Evolutionary conservation across 2,113 vertebrate genomes (phyloP).

Genomic region (Herpailurus yagouaroundi): DNA sequence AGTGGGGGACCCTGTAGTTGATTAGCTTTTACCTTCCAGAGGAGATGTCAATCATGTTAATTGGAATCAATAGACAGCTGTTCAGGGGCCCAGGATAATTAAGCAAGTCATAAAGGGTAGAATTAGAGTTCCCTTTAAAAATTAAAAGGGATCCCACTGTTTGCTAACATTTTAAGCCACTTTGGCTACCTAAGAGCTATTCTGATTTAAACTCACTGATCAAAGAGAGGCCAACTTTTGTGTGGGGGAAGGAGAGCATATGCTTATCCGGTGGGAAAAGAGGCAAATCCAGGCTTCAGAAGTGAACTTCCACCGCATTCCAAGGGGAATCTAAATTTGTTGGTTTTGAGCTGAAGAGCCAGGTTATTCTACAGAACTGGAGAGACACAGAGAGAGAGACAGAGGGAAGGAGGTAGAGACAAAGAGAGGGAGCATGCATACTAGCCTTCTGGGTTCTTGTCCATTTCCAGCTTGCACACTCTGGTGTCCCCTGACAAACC

Average conservation of each 20-base stretch:
- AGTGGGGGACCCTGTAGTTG: slow-evolving; percentile 81
- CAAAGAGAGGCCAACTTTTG: slow-evolving; percentile 49
- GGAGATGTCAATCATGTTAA: slow-evolving; percentile 85
- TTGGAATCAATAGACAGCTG: slow-evolving; percentile 86
- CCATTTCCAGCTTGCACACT: not conserved
- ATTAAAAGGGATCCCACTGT: slow-evolving; percentile 75
- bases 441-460: not conserved
- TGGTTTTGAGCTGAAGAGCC: not conserved
- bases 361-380: not conserved
- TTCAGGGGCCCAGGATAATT: slow-evolving; percentile 82
- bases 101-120: slow-evolving; percentile 78
- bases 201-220: slow-evolving; percentile 63
- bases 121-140: slow-evolving; percentile 75
- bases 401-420: no score
- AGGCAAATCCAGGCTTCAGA: not conserved
- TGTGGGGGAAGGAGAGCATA: not conserved
- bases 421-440: not conserved
- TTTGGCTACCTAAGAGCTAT: slow-evolving; percentile 64
- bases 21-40: slow-evolving; percentile 84
- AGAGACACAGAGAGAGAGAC: rapidly evolving
- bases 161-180: slow-evolving; percentile 75
- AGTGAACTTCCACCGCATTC: not conserved
- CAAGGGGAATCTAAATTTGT: not conserved
- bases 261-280: slow-evolving; percentile 39
- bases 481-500: not conserved